These are phyloP conservation scores for Uromys caudimaculatus DNA, from an alignment of 2,797 vertebrate genomes.

Conservation along the genomic window DNA sequence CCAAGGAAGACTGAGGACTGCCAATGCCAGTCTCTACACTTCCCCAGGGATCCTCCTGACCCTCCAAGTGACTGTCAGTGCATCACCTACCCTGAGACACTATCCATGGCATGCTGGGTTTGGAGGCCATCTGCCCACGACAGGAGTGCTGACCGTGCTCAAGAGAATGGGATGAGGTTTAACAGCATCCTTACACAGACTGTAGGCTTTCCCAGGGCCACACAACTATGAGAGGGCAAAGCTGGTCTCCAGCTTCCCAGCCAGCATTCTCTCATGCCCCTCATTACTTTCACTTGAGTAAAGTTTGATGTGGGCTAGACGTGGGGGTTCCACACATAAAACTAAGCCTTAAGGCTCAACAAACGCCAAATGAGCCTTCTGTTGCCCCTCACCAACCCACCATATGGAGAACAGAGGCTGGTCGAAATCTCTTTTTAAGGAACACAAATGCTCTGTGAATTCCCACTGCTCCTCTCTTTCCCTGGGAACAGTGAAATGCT, in stretches of 20 bases:
- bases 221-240: not conserved
- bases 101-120: not conserved
- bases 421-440: not conserved
- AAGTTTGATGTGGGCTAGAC: not conserved
- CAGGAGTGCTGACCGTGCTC: not conserved
- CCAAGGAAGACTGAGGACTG: not conserved
- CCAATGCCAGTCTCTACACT: fast-evolving
- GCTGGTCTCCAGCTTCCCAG: not conserved
- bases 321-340: fast-evolving
- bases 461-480: not conserved
- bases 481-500: not conserved
- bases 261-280: not conserved
- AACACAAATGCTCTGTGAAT: fast-evolving
- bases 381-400: not conserved
- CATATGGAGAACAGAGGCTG: fast-evolving
- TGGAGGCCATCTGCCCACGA: not conserved
- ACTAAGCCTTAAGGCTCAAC: not conserved
- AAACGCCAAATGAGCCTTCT: not conserved
- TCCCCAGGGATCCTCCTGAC: not conserved
- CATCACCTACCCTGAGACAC: not conserved
- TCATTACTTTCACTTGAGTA: not conserved
- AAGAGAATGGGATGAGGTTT: not conserved
- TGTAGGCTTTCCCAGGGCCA: too few relatives aligned
- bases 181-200: not conserved
- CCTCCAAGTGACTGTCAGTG: too few relatives aligned